A percentile compares a stretch with the other conserved stretches of the same genome.
These are phyloP conservation scores for Drosophila lacicola DNA, from an alignment of 2,888 invertebrate species.

Conservation along the genomic window DNA sequence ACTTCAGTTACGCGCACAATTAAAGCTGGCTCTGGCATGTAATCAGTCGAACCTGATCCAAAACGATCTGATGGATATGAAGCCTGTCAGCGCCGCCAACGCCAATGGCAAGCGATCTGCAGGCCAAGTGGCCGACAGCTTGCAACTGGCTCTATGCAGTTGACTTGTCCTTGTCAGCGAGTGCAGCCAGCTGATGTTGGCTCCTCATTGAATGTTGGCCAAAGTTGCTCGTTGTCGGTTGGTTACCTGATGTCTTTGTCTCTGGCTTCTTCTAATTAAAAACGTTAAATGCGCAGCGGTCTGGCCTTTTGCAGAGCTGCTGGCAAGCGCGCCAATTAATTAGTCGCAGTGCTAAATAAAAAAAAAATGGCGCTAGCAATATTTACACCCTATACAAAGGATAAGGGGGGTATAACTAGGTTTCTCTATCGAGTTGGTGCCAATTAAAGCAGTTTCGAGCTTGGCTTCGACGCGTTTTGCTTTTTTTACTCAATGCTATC, in stretches of 20 bases:
- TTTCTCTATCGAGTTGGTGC: not conserved
- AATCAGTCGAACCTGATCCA: constrained; percentile 19
- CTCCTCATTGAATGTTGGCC: constrained; percentile 4
- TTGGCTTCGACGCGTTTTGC: too few relatives aligned
- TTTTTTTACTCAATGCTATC: too few relatives aligned
- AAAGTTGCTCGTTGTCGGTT: constrained; percentile 3
- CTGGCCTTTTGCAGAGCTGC: constrained; percentile 35
- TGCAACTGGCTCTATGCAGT: constrained; percentile 17
- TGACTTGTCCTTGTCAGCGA: constrained; percentile 38
- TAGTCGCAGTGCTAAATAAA: constrained; percentile 49
- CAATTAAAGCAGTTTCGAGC: too few relatives aligned
- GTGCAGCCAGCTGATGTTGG: constrained; percentile 50
- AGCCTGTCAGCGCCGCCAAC: constrained; percentile 14
- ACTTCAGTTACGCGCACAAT: constrained; percentile 48
- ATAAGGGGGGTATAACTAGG: too few relatives aligned
- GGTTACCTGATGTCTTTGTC: constrained; percentile 56
- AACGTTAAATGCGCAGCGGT: constrained; percentile 18
- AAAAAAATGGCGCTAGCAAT: constrained; percentile 47
- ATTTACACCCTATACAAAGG: constrained; percentile 30
- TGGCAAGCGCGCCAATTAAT: constrained; percentile 63
- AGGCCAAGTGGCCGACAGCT: constrained; percentile 12
- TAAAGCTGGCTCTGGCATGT: constrained; percentile 29
- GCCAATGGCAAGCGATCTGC: constrained; percentile 7
- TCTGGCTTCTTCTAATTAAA: constrained; percentile 46
- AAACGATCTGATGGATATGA: constrained; percentile 11